Base-by-base conservation (phyloP, 2,888 invertebrate species). In the Philonicus albiceps region DNA sequence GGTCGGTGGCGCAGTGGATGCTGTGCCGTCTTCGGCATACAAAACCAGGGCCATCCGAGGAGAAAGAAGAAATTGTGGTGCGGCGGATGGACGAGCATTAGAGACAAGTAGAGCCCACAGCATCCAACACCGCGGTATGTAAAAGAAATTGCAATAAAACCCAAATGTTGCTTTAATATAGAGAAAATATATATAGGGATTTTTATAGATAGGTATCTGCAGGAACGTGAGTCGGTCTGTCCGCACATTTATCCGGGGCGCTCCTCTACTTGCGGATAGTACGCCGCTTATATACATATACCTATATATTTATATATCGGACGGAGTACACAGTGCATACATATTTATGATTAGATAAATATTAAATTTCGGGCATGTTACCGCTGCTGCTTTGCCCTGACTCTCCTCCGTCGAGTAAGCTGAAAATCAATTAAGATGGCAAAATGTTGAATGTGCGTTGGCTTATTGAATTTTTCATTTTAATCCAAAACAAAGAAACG, bases 101-200 rank as follows among this genome's bases (percentile, higher is more conserved):
- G 86, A 88, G 73, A 84, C 64, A 85, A 84, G 86, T 73, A 86
- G 80, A 84, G 55, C 75, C 76, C 75, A 85, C 85, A 85, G 75
- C 85, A 76, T 55, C 87, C 85, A 86, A 86, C 87, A 86, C 81
- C 87, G 87, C 88, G 87, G 88, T 87, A 88, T 89, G 88, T 89
- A 88, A 88, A 89, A 88, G 89, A 88, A 89, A 88, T 88, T 89
- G 89, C 88, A 89, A 89, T 89, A 89, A 89, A 89, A 89, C 86
- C 88, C 89, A 89, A 89, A 89, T 89, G 89, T 89, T 89, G 87
- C 89, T 88, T 89, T 89, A 88, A 89, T 88, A 88, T 88, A 89
- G 88, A 89, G 88, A 88, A 89, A 88, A 87, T 87, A 87, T 86
- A 55, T 86, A 64, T 85, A 85, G 53, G 16, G 55, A 85, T 55